Evolutionary conservation across 2,797 vertebrate species (phyloP).

Genomic region (Hemitrygon akajei): DNA sequence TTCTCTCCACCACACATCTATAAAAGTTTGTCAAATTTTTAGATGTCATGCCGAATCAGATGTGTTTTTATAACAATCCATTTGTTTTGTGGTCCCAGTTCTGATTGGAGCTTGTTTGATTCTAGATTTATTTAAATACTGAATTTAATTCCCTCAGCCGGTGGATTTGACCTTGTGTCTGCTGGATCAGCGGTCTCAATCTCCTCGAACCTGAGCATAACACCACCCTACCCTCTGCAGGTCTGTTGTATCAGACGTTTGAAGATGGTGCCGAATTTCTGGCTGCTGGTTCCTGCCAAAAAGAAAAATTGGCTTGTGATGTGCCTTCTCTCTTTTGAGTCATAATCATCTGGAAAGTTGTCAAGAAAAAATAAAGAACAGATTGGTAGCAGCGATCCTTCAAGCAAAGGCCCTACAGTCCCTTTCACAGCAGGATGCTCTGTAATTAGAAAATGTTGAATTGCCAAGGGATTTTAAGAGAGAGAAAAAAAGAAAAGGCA

Average conservation of each 20-base stretch:
- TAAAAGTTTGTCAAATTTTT: too few relatives aligned
- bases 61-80: too few relatives aligned
- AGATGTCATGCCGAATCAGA: too few relatives aligned
- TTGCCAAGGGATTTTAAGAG: not conserved
- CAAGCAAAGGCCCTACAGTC: not conserved
- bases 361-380: slow-evolving; percentile 28
- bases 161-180: too few relatives aligned
- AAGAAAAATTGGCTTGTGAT: not conserved
- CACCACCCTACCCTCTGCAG: too few relatives aligned
- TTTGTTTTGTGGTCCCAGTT: too few relatives aligned
- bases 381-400: not conserved
- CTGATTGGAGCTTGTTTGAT: too few relatives aligned
- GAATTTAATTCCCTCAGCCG: too few relatives aligned
- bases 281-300: not conserved
- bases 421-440: not conserved
- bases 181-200: too few relatives aligned
- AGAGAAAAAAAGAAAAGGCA: not conserved
- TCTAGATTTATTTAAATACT: too few relatives aligned
- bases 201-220: too few relatives aligned
- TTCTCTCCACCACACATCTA: too few relatives aligned
- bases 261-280: not conserved
- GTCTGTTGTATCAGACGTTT: not conserved
- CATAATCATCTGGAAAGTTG: not conserved
- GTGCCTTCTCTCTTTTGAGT: not conserved
- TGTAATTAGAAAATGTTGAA: not conserved